phyloP scores from a whole-genome alignment of 2,113 vertebrate genomes.

The Phylloscopus whistleri region DNA sequence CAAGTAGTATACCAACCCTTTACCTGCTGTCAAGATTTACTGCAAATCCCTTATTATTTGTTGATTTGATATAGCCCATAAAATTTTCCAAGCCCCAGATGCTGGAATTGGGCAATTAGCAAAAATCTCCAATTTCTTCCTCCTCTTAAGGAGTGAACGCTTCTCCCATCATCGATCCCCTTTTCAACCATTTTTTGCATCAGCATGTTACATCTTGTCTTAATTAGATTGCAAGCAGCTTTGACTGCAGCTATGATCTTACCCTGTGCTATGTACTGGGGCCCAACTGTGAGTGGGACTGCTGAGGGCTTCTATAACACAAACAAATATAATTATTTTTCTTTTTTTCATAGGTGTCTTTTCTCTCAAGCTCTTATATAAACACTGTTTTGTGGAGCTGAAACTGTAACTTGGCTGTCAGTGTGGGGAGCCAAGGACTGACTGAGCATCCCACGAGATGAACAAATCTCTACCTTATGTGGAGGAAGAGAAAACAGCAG shows the following conservation, averaged over 20 bases:
- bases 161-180: fast-evolving
- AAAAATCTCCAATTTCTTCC: background rate
- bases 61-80: background rate
- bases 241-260: background rate
- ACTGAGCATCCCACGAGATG: conserved; percentile 46
- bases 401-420: conserved; percentile 48
- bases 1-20: background rate
- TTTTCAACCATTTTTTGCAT: background rate
- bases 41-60: background rate
- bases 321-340: conserved; percentile 46
- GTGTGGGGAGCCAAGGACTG: conserved; percentile 11
- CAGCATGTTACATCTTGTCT: background rate
- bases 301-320: background rate
- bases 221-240: conserved; percentile 16
- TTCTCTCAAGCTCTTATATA: conserved; percentile 39
- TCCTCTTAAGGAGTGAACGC: background rate
- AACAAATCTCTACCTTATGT: conserved; percentile 66
- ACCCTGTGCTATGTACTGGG: background rate
- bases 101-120: background rate
- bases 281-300: background rate
- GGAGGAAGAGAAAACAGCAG: conserved; percentile 56
- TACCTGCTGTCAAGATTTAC: background rate
- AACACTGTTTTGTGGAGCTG: conserved; percentile 9
- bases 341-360: conserved; percentile 55
- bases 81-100: background rate